Conservation (phyloP, 2,113 vertebrate species). For the Aegithalos caudatus region DNA sequence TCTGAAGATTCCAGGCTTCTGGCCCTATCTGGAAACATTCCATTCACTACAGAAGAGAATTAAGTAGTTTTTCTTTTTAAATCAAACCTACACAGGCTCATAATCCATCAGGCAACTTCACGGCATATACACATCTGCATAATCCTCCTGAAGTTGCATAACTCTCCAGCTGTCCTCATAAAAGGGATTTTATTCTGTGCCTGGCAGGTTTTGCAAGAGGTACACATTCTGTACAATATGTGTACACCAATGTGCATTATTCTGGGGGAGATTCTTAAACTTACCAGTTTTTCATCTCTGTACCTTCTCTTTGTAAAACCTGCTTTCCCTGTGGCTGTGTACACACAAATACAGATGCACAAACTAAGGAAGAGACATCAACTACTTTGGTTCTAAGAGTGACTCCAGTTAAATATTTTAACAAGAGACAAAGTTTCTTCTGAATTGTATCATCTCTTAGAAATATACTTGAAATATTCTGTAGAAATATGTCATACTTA, state of each 20-base stretch:
- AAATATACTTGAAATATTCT: background rate
- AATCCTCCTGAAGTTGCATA: constrained; percentile 64
- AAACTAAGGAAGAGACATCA: background rate
- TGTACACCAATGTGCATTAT: fast-evolving
- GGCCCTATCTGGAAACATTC: background rate
- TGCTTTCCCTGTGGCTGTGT: background rate
- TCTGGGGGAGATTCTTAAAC: background rate
- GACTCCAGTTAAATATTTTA: background rate
- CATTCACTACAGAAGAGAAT: background rate
- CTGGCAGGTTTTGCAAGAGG: constrained; percentile 58
- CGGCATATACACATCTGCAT: constrained; percentile 58
- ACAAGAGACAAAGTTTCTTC: background rate
- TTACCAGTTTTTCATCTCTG: constrained; percentile 1
- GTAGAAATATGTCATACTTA: background rate
- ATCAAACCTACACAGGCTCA: constrained; percentile 39
- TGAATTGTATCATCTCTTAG: background rate
- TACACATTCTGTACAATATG: background rate
- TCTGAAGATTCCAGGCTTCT: background rate
- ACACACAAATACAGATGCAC: background rate
- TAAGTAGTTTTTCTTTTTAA: constrained; percentile 48
- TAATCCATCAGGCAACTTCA: constrained; percentile 65
- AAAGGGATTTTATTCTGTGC: constrained; percentile 52
- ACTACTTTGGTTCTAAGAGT: background rate
- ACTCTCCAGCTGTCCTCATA: constrained; percentile 70
- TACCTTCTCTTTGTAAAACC: background rate